Conservation (phyloP, 2,888 invertebrate species). For the Entomobrya proxima region DNA sequence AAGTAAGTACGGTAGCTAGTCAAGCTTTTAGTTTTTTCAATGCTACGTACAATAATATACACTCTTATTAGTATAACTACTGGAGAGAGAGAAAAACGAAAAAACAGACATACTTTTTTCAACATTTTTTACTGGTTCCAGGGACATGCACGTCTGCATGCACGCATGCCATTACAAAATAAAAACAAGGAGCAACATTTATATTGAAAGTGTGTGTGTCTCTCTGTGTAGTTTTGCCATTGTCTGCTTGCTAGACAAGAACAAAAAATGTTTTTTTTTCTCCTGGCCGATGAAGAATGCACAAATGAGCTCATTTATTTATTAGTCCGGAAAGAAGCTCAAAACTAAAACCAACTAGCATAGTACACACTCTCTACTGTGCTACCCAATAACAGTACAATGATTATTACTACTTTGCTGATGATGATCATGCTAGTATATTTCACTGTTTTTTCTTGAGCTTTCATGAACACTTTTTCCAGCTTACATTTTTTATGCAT, state of each 20-base stretch:
- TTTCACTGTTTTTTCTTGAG: not conserved
- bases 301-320: slow-evolving; percentile 71
- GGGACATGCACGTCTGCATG: slow-evolving; percentile 48
- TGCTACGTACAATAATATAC: not conserved
- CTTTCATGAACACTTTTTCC: not conserved
- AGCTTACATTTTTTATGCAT: not conserved
- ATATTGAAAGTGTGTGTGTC: not conserved
- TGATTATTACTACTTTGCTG: slow-evolving; percentile 26
- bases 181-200: slow-evolving; percentile 14
- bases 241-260: slow-evolving; percentile 18
- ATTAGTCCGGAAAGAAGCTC: slow-evolving; percentile 65
- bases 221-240: not conserved
- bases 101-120: slow-evolving; percentile 8
- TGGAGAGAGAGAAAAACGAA: not conserved
- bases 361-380: too few species aligned
- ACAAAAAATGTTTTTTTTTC: slow-evolving; percentile 32
- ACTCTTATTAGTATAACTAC: not conserved
- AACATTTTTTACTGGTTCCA: slow-evolving; percentile 31
- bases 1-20: slow-evolving; percentile 24
- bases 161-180: slow-evolving; percentile 52
- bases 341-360: slow-evolving; percentile 30
- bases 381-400: slow-evolving; percentile 37
- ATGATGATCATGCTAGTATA: not conserved
- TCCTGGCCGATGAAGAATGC: slow-evolving; percentile 63
- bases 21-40: slow-evolving; percentile 13